Base-by-base conservation (phyloP, 2,113 vertebrate genomes). In the Vulpes lagopus region DNA sequence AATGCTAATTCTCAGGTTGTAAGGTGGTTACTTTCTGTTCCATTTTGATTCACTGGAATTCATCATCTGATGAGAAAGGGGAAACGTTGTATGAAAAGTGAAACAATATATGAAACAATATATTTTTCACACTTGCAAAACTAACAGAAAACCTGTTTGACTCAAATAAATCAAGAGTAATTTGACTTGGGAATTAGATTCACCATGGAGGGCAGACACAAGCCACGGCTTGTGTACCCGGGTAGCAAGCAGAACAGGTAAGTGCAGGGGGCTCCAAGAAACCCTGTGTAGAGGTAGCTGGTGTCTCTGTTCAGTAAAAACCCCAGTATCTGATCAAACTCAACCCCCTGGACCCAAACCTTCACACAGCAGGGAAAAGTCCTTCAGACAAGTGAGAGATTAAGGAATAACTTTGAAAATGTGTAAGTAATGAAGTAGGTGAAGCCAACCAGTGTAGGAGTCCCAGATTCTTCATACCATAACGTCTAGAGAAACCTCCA, bases 101-200 rank as follows among this genome's bases (percentile, higher is more conserved):
- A 92, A 35, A 64, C n/a, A 43, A 51, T 88, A 14, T 30, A 1
- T 67, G 35, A 35, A 35, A 64, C n/a, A 43, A 51, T 88, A 14
- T 30, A 1, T 67, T 93, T 89, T 91, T 90, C 85, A 69, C 65
- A 89, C 91, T 97, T 89, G 94, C 20, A 74, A 62, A 97, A 95
- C 11, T 67, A 80, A 65, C 35, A 76, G 65, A 35, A 79, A 81
- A 60, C 62, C 67, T 90, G 64, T 76, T 57, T 67, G 88, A 89
- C 49, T 74, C 84, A 32, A 69, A 64, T 64, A 92, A 95, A 69
- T 32, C 69, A 53, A 59, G 93, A 94, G 88, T 74, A 51, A 95
- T 83, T 65, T 89, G 89, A 38, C 81, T 94, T 62, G 19, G 60
- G 55, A 84, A 83, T 83, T 64, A 78, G n/a, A 84, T 49, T 43